Base-by-base conservation (phyloP, 2,113 vertebrate species). In the Gallinago paraguaiae region DNA sequence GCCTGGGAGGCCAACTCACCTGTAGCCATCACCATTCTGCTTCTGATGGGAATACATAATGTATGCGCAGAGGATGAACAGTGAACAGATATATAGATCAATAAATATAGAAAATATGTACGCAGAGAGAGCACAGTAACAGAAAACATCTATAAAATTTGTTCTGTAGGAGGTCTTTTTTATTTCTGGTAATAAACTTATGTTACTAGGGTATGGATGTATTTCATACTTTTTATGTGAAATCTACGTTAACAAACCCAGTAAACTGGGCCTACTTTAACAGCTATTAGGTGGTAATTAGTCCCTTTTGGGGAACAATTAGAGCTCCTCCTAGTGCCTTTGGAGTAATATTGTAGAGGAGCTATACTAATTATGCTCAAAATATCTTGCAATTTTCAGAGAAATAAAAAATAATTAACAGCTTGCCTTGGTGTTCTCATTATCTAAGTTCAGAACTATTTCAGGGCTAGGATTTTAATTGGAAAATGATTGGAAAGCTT, bases 321-420 rank as follows among this genome's bases (percentile, higher is more conserved):
- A 86, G 86, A 89, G 89, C 77, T 95, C 88, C 91, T 96, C 91
- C 92, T 89, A 82, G 77, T 91, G 95, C 74, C 39, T 86, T 84
- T 84, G 61, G 60, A 82, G 48, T 78, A 91, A 88, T 67, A 71
- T 43, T 71, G 69, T 91, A 56, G 43, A 92, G 77, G 43, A 94
- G 13, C 53, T 93, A n/a, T 68, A 70, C 53, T 74, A 78, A 48
- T 94, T 91, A 84, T 0, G 1, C 56, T 84, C 86, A 76, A 95
- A 96, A 82, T 93, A 95, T 25, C 91, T 91, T 86, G 80, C 65
- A 64, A 43, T 93, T 91, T 95, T 95, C 69, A 68, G 60, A 92
- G 77, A 95, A 93, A 93, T 92, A 95, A 93, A 86, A 94, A 88
- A 72, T 94, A 96, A 93, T 93, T 92, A 95, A 93, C 77, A 78